Evolutionary conservation across 2,888 invertebrate species (phyloP).

Genomic region (Andrena haemorrhoa): DNA sequence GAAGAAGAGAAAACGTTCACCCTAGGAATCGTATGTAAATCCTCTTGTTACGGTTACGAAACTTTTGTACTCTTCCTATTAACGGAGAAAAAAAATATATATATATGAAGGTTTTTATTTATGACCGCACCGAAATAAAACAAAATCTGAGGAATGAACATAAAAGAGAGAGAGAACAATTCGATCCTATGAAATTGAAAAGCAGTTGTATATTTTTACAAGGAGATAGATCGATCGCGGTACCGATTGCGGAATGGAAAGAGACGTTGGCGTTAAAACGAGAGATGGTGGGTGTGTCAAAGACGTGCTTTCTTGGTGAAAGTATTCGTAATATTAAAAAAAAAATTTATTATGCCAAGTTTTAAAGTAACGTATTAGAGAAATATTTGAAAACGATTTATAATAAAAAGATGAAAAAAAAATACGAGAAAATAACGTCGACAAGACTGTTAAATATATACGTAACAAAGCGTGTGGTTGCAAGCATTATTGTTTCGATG

Average conservation of each 20-base stretch:
- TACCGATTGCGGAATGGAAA: conserved; percentile 7
- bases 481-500: conserved; percentile 35
- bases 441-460: conserved; percentile 54
- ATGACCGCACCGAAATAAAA: conserved; percentile 51
- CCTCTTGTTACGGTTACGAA: conserved; percentile 46
- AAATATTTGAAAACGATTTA: conserved; percentile 45
- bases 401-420: conserved; percentile 38
- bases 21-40: conserved; percentile 40
- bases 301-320: conserved; percentile 65
- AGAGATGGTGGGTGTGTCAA: conserved; percentile 47
- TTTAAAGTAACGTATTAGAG: conserved; percentile 58
- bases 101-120: conserved; percentile 52
- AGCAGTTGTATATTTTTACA: conserved; percentile 59
- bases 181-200: conserved; percentile 44
- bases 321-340: conserved; percentile 59
- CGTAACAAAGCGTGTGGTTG: conserved; percentile 24
- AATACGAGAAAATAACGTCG: conserved; percentile 38
- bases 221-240: conserved; percentile 47
- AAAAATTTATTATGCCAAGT: conserved; percentile 50
- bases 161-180: conserved; percentile 23
- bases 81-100: conserved; percentile 27
- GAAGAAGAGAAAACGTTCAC: conserved; percentile 20
- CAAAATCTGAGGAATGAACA: conserved; percentile 24
- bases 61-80: conserved; percentile 50
- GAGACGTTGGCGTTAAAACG: conserved; percentile 46